Base-by-base conservation (phyloP, 2,888 invertebrate species). In the Serrognathus titanus region DNA sequence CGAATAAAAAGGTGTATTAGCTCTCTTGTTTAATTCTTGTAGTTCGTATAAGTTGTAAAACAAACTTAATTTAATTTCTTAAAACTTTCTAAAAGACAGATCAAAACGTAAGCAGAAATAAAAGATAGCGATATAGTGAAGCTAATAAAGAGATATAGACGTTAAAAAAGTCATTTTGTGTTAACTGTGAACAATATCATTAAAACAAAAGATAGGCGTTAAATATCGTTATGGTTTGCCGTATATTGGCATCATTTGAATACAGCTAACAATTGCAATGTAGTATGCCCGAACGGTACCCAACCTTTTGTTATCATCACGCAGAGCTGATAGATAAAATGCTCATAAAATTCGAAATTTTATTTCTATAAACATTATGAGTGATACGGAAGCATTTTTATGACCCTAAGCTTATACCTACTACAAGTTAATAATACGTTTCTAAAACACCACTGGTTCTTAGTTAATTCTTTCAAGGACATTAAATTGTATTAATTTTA, bases 241-340 rank as follows among this genome's bases (percentile, higher is more conserved):
- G 66, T 71, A 66, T 71, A 72, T 69, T 69, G 72, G 16, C 72
- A 61, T 59, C 70, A 68, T 72, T 72, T 71, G 69, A 72, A 72
- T 72, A 66, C 65, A 63, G 62, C 66, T 61, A 64, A 64, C 68
- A 68, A 68, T 68, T 67, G 66, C 63, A 52, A 64, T 64, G 61
- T 53, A 58, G 48, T 41, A 55, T 51, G 55, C 58, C 12, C 10
- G 36, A 31, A 46, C 43, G 43, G 16, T 13, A 43, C 4, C 20
- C 51, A 38, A 11, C 49, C 13, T 36, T 49, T 37, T 16, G 38
- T 49, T 38, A 38, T 11, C 48, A n/a, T 36, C 36, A 12, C 20
- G 13, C 35, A n/a, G 48, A 20, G 48, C 24, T 13, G 35, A 5
- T 11, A 16, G 12, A 37, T 24, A 16, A 16, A 49, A 9, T 38